Evolutionary conservation across 1,140 invertebrate species (phyloP), one percentile per base, ranked within the genome.

Genomic region (Drosophila orosa): DNA sequence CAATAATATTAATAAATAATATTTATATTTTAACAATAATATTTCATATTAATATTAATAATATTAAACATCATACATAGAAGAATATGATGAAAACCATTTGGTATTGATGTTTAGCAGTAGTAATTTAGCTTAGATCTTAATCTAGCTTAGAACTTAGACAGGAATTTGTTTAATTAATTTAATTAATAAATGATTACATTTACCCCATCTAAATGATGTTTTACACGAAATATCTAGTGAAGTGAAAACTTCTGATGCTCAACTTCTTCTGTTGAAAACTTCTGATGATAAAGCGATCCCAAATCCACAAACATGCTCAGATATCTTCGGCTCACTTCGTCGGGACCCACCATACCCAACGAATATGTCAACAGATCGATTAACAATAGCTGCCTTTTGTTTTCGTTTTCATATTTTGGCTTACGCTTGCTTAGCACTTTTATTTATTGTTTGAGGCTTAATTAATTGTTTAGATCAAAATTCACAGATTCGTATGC

Each of bases 401-500:
- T 55, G 56, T 54, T 37, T 37, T 78, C 19, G 42, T 60, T 40
- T 79, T 42, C 31, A 63, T 17, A 71, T 17, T 59, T 47, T 31
- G 54, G 37, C 54, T 80, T 57, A 71, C 27, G 56, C 29, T 81
- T 45, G 42, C 63, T 74, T 85, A 81, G 50, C 78, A 60, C 74
- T 62, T 78, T 45, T 87, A 86, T 86, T 79, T 85, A 74, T 81
- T 77, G 45, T 63, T 75, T 55, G 62, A 47, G 35, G 45, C 80
- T 82, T 82, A 83, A 89, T 74, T 87, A 73, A 79, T 86, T 77
- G 67, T 77, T 89, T 67, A 89, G 63, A 83, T 83, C 72, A 82
- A 85, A 86, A 61, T 86, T 82, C 79, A 87, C 75, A 79, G 78
- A 66, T 85, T 84, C 61, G 59, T 56, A 52, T 60, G 63, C 24